phyloP scores from a whole-genome alignment of 1,140 invertebrate species.

The Tetranychus cinnabarinus region DNA sequence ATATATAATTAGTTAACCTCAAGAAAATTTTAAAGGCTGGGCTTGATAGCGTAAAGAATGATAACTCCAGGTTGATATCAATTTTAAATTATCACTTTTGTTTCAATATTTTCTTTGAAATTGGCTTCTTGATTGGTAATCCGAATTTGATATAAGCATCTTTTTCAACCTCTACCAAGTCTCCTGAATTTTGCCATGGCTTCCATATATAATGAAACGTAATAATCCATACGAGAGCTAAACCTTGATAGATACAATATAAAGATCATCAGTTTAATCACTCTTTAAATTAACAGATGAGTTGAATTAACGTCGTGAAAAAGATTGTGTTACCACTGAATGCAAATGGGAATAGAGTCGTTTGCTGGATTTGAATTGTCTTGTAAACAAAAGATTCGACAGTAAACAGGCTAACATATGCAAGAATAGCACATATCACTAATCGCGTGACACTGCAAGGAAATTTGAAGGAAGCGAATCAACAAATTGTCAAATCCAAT shows the following conservation, averaged over 20 bases:
- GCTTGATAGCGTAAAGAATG: too few species aligned
- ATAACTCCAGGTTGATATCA: too few species aligned
- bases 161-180: background rate
- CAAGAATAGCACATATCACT: background rate
- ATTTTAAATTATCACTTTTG: too few species aligned
- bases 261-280: background rate
- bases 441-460: too few species aligned
- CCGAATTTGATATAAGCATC: background rate
- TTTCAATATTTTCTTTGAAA: too few species aligned
- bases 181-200: background rate
- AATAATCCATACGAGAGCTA: slow-evolving; percentile 1
- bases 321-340: background rate
- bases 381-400: background rate
- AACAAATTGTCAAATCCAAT: background rate
- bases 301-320: too few species aligned
- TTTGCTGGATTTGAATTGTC: background rate
- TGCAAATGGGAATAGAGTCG: background rate
- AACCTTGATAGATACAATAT: background rate
- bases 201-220: slow-evolving; percentile 4
- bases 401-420: background rate
- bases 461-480: background rate
- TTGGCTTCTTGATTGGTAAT: background rate
- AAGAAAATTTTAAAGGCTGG: too few species aligned
- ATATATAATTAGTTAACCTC: too few species aligned
- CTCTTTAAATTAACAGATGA: too few species aligned